Conservation (phyloP, 2,888 invertebrate genomes). For the Nomada ruficornis region DNA sequence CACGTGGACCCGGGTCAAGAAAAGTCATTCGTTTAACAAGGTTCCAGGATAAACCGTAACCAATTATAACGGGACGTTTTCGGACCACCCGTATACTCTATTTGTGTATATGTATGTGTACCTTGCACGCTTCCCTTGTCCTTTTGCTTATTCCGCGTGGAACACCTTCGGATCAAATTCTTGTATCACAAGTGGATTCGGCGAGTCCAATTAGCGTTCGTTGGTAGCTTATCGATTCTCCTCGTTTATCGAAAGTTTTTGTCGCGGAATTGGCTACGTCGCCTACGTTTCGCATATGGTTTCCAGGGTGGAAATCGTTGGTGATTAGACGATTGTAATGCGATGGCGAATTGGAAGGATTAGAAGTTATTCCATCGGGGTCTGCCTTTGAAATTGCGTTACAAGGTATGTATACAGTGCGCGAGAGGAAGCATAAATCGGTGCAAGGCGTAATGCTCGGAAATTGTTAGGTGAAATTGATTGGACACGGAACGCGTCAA, state of each 20-base stretch:
- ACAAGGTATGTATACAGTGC: neutral
- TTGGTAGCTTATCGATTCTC: neutral
- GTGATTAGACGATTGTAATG: neutral
- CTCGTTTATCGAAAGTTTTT: neutral
- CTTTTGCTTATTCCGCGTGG: neutral
- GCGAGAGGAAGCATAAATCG: constrained; percentile 38
- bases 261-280: neutral
- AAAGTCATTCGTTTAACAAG: constrained; percentile 65
- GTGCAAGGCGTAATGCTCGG: constrained; percentile 17
- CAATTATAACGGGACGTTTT: constrained; percentile 66
- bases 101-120: constrained; percentile 3
- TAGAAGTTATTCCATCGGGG: neutral
- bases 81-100: constrained; percentile 51
- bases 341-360: neutral
- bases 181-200: constrained; percentile 2
- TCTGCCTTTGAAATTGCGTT: neutral
- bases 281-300: too few species aligned
- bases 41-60: constrained; percentile 67
- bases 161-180: constrained; percentile 16
- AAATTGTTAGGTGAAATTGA: constrained; percentile 59
- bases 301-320: neutral
- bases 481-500: constrained; percentile 44
- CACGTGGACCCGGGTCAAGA: constrained; percentile 54
- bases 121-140: constrained; percentile 4
- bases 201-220: constrained; percentile 15